phyloP scores from a whole-genome alignment of 53 echinoderm and acorn worm species.

The Holothuria scabra region DNA sequence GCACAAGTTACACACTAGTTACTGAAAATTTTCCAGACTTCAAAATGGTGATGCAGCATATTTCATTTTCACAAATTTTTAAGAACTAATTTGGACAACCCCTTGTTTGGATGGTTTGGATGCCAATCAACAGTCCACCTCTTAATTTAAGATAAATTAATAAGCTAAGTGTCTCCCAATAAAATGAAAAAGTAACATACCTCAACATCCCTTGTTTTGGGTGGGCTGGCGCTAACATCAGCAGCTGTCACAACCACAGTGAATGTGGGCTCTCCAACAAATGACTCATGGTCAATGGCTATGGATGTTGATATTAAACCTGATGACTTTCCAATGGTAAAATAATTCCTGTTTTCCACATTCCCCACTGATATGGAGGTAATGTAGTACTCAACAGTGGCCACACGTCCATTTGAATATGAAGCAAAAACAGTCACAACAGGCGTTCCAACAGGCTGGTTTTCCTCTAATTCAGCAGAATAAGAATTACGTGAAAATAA shows the following conservation, averaged over 20 bases:
- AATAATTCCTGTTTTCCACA: slow-evolving; percentile 60
- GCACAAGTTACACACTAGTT: too few species aligned
- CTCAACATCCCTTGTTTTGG: slow-evolving; percentile 76
- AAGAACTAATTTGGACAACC: too few species aligned
- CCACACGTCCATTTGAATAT: slow-evolving; percentile 61
- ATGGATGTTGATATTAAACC: slow-evolving; percentile 72
- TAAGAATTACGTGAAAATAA: slow-evolving; percentile 64
- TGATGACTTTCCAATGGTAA: slow-evolving; percentile 51
- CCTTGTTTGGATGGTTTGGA: too few species aligned
- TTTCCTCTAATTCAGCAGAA: slow-evolving; percentile 64
- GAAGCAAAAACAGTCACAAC: slow-evolving; percentile 73
- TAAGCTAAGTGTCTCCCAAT: too few species aligned
- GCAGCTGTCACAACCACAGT: slow-evolving; percentile 84
- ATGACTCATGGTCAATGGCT: slow-evolving; percentile 73
- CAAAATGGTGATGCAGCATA: too few species aligned
- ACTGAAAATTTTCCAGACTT: too few species aligned
- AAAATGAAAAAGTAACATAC: slow-evolving; percentile 51
- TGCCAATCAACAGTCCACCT: too few species aligned
- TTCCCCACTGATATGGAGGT: slow-evolving; percentile 67
- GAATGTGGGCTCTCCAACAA: slow-evolving; percentile 59
- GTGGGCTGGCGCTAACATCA: slow-evolving; percentile 65
- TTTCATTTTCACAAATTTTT: too few species aligned
- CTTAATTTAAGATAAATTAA: too few species aligned
- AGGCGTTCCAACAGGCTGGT: slow-evolving; percentile 61
- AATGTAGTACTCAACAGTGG: slow-evolving; percentile 77